These are phyloP conservation scores for Peromyscus melanophrys DNA, from an alignment of 2,797 vertebrate species.

Conservation along the genomic window DNA sequence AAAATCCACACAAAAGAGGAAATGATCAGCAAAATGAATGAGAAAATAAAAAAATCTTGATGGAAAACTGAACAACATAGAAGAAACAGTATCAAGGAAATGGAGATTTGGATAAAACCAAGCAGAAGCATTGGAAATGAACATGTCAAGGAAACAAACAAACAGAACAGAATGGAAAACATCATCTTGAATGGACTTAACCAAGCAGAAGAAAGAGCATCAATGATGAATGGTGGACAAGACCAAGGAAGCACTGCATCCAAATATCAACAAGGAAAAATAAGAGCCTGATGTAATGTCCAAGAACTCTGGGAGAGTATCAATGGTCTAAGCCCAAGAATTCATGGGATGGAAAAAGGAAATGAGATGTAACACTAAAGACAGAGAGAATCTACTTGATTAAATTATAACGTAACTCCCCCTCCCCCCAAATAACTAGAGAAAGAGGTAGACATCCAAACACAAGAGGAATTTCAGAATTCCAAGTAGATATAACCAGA, in stretches of 20 bases:
- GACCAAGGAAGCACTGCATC: not conserved
- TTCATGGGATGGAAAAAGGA: not conserved
- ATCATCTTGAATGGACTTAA: not conserved
- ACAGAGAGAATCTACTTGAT: not conserved
- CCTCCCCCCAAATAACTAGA: not conserved
- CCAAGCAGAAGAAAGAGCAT: not conserved
- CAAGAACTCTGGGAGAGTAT: not conserved
- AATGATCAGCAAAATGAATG: not conserved
- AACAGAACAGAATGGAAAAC: not conserved
- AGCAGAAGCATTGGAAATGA: not conserved
- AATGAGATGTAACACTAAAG: not conserved
- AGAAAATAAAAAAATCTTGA: not conserved
- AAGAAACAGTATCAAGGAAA: not conserved
- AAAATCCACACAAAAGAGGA: not conserved
- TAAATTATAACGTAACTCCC: not conserved
- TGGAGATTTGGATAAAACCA: not conserved
- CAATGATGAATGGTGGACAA: not conserved
- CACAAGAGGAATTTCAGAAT: not conserved
- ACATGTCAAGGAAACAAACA: not conserved
- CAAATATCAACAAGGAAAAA: not conserved
- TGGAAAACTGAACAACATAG: not conserved
- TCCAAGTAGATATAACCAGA: not conserved
- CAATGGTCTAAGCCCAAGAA: not conserved
- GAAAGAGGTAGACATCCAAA: not conserved
- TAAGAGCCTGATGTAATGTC: not conserved